A percentile compares a stretch with the other conserved stretches of the same genome.
Evolutionary conservation across 1,140 invertebrate species (phyloP).

Genomic region (Panonychus citri): DNA sequence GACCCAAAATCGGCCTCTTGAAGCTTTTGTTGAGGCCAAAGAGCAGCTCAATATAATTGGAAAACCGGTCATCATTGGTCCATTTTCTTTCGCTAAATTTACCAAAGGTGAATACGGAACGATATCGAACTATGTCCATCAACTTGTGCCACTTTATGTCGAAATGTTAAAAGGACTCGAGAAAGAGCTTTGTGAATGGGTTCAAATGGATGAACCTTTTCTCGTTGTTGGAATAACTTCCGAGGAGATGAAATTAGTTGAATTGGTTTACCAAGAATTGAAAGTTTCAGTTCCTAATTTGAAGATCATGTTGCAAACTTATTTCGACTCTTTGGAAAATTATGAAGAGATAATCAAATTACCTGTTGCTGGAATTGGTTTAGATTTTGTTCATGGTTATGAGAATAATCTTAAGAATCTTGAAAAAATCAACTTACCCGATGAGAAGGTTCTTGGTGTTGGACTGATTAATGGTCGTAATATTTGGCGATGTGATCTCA

Average conservation of each 20-base stretch:
- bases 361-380: neutral
- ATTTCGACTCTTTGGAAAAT: neutral
- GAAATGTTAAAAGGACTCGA: neutral
- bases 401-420: neutral
- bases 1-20: neutral
- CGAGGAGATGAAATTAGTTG: neutral
- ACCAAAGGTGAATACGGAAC: neutral
- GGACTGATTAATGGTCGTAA: neutral
- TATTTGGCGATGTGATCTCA: neutral
- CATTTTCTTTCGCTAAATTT: neutral
- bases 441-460: neutral
- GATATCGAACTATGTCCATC: neutral
- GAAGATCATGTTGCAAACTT: neutral
- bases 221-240: neutral
- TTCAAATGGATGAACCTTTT: neutral
- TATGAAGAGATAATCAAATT: neutral
- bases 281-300: neutral
- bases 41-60: neutral
- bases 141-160: neutral
- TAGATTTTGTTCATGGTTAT: neutral
- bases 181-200: neutral
- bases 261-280: neutral
- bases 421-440: neutral
- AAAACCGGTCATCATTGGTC: neutral
- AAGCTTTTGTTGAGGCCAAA: neutral